Evolutionary conservation across 2,113 vertebrate species (phyloP), one percentile per base, ranked within the genome.

Genomic region (Tonatia bakeri): DNA sequence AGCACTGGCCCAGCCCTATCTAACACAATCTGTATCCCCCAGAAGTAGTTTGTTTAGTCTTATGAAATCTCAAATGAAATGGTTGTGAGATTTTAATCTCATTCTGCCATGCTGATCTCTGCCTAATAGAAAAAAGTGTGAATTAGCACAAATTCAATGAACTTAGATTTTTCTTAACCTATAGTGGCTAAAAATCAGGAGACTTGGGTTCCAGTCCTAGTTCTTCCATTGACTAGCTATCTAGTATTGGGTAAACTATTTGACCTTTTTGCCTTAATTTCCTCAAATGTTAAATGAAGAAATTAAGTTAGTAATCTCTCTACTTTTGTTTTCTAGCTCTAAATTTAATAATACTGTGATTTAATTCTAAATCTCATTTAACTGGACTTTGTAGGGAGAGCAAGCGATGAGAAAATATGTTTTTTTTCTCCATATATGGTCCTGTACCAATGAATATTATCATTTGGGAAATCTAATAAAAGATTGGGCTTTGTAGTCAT

Each of bases 301-400:
- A 90, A 90, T 45, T 67, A 13, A 10, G 67, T 93, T 69, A 73
- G 47, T 75, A 83, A 67, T 87, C 4, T 54, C 36, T 65, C 64
- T 52, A 47, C 54, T 40, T 91, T 76, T 94, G n/a, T 80, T 82
- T 86, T 38, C 43, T 73, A 93, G 33, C 67, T 92, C 36, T 61
- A 82, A 64, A 80, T 80, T 81, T 24, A 81, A 47, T 87, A 76
- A 56, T 93, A 47, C 38, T 83, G 15, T 83, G 56, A 92, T 77
- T 96, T 84, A 95, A 56, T 90, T 61, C 69, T 83, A 59, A 81
- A 89, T 38, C 11, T 96, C 52, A 91, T 69, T 93, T 73, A 91
- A 88, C 36, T 73, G 12, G 36, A 86, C 16, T 70, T 90, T 12
- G 13, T 38, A 90, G n/a, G 45, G 47, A 73, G 36, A 96, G 38